Evolutionary conservation across 2,113 vertebrate species (phyloP), one percentile per base, ranked within the genome.

Genomic region (Anas platyrhynchos): DNA sequence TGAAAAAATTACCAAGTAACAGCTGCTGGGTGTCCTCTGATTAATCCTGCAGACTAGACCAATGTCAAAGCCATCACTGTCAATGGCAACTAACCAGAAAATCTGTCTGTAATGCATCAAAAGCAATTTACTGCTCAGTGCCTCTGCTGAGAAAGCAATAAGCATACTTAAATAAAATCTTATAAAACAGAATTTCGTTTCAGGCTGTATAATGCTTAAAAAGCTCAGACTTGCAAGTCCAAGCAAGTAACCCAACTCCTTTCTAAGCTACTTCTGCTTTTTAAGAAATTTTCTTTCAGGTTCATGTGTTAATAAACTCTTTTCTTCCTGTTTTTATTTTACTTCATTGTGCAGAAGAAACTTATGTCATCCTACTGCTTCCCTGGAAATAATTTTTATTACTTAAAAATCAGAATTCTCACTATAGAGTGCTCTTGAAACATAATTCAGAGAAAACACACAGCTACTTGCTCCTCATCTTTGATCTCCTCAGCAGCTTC

Each of bases 61-160:
- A 83, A 89, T 0, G 71, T 89, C 95, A 97, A 85, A 95, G 84
- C 91, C 94, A 96, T 89, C 95, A 87, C 94, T 89, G 94, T 36
- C 94, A 94, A 58, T 69, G 72, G 80, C 82, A 80, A 11, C n/a
- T 90, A 93, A 82, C 62, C 93, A 94, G 85, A 58, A 95, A 95
- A 94, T 88, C 94, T 91, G 84, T 84, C 52, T 86, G 85, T 48
- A 93, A 94, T 61, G 85, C 91, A 96, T 77, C 93, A 96, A 77
- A 96, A 93, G 84, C 93, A 89, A 97, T 91, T 93, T 95, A 75
- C 84, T 94, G 87, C 83, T 94, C 92, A 77, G 85, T 67, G 95
- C 81, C 84, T 94, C 82, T 91, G 86, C 95, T 94, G 89, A 88
- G 72, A 72, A 87, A 92, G 91, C 81, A 83, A 71, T 61, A 54